These are phyloP conservation scores for Setophaga petechia DNA, from an alignment of 2,113 vertebrate genomes.

Conservation along the genomic window DNA sequence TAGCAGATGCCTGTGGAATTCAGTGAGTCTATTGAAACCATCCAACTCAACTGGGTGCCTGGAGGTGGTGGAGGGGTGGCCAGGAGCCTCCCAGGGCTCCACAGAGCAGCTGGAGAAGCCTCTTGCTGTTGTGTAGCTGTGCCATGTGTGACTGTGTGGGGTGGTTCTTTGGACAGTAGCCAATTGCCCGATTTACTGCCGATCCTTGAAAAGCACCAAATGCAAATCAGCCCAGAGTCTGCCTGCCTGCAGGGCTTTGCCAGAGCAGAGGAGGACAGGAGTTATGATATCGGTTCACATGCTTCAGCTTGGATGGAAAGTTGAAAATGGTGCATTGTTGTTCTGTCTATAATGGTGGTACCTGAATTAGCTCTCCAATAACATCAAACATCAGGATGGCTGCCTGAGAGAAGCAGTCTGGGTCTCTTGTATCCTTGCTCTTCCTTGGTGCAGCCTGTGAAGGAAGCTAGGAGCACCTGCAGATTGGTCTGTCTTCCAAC, in stretches of 20 bases:
- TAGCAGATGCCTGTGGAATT: not conserved
- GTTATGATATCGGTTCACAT: not conserved
- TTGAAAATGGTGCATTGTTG: not conserved
- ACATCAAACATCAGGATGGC: not conserved
- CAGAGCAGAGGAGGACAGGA: not conserved
- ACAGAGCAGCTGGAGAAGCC: not conserved
- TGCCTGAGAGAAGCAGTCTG: not conserved
- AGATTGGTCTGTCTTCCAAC: not conserved
- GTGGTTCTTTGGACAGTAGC: not conserved
- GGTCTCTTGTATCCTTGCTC: not conserved
- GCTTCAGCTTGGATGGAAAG: not conserved
- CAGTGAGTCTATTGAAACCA: fast-evolving
- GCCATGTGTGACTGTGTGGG: not conserved
- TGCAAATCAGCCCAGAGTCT: not conserved
- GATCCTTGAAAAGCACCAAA: not conserved
- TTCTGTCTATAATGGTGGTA: not conserved
- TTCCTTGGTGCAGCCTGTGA: not conserved
- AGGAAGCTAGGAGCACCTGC: not conserved
- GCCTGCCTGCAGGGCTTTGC: not conserved
- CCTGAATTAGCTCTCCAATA: not conserved
- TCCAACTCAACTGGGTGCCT: too few species aligned
- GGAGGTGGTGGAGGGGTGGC: not conserved
- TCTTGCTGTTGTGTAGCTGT: not conserved
- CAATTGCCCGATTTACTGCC: not conserved
- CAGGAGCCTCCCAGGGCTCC: fast-evolving